Evolutionary conservation across 2,113 vertebrate species (phyloP).

Genomic region (Chlorodrepanis virens): DNA sequence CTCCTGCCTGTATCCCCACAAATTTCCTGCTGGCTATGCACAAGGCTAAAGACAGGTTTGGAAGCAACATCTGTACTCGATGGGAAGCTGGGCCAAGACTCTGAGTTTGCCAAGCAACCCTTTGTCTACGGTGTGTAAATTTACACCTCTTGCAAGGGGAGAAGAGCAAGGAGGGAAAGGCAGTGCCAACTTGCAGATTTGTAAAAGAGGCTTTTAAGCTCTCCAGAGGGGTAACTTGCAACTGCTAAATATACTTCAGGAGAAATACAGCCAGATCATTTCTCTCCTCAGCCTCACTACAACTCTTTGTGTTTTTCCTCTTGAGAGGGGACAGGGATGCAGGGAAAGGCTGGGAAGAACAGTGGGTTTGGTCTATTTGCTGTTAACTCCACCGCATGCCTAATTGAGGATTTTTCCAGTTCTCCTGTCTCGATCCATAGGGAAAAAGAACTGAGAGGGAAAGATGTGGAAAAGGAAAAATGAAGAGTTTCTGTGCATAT

Average conservation of each 20-base stretch:
- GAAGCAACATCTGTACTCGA: not conserved
- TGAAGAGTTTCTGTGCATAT: not conserved
- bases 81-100: not conserved
- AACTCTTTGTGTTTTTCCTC: not conserved
- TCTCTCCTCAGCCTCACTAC: not conserved
- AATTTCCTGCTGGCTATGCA: not conserved
- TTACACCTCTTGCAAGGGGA: not conserved
- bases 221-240: not conserved
- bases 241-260: constrained; percentile 6
- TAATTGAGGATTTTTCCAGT: not conserved
- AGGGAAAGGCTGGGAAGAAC: not conserved
- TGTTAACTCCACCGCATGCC: not conserved
- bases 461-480: not conserved
- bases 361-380: not conserved
- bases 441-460: not conserved
- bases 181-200: not conserved
- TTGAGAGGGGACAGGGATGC: not conserved
- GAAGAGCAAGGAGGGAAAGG: not conserved
- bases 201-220: not conserved
- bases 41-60: not conserved
- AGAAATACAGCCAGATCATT: not conserved
- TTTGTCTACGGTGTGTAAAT: not conserved
- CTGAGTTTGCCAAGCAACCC: not conserved
- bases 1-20: not conserved
- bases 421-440: not conserved